phyloP scores from a whole-genome alignment of 2,113 vertebrate genomes.

The Beaufortia kweichowensis region DNA sequence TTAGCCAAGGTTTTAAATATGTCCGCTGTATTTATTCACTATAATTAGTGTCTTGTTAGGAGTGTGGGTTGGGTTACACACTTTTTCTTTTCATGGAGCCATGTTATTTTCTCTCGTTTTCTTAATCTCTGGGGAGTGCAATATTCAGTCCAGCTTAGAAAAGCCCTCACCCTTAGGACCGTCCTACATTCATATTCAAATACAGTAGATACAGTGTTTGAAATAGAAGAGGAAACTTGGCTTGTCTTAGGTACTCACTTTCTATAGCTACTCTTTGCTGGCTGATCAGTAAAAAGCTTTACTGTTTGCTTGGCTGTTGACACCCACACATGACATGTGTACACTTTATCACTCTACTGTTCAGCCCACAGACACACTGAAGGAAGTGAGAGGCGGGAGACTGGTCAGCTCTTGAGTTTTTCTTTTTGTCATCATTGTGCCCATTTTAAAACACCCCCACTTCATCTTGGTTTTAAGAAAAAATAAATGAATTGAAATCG shows the following conservation, averaged over 20 bases:
- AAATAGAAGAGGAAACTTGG: constrained; percentile 54
- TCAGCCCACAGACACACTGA: constrained; percentile 60
- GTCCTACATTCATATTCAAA: constrained; percentile 50
- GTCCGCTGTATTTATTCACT: constrained; percentile 76
- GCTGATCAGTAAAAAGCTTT: constrained; percentile 63
- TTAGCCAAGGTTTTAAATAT: constrained; percentile 68
- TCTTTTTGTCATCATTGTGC: constrained; percentile 69
- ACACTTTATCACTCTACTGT: constrained; percentile 64
- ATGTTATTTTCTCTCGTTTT: constrained; percentile 61
- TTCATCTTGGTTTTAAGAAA: constrained; percentile 80
- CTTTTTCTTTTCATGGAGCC: constrained; percentile 63
- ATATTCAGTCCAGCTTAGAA: constrained; percentile 75
- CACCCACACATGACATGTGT: constrained; percentile 55
- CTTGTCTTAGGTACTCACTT: constrained; percentile 67
- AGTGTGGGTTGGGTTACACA: constrained; percentile 66
- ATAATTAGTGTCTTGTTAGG: constrained; percentile 66
- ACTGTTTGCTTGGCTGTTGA: constrained; percentile 43
- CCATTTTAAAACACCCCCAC: constrained; percentile 75
- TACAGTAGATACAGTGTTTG: constrained; percentile 31
- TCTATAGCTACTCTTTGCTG: constrained; percentile 49
- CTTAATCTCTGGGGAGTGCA: constrained; percentile 72
- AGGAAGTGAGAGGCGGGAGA: constrained; percentile 64
- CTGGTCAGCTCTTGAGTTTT: constrained; percentile 57
- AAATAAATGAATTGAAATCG: constrained; percentile 72
- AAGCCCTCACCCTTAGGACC: constrained; percentile 65